These are phyloP conservation scores for Staurois parvus DNA, from an alignment of 2,797 vertebrate species.

Conservation along the genomic window DNA sequence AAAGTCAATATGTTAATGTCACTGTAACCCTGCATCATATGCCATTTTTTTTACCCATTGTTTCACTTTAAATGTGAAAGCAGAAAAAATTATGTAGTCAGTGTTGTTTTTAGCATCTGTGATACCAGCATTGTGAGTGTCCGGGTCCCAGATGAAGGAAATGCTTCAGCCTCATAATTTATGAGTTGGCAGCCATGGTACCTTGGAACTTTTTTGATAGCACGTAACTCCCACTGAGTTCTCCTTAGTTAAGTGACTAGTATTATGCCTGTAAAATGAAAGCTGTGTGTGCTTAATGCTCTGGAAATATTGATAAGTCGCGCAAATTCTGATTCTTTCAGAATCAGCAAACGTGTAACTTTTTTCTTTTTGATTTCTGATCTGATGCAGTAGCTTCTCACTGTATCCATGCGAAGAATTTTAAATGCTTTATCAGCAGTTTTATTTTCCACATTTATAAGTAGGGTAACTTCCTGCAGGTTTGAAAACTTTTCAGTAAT, in stretches of 20 bases:
- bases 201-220: not conserved
- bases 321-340: not conserved
- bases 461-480: constrained; percentile 11
- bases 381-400: not conserved
- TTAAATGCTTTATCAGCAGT: constrained; percentile 1
- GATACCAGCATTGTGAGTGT: not conserved
- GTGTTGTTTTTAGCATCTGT: not conserved
- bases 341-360: not conserved
- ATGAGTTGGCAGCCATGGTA: not conserved
- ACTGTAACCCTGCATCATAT: no score
- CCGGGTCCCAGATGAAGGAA: not conserved
- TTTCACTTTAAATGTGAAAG: not conserved
- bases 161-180: not conserved
- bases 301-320: constrained; percentile 26
- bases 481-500: constrained; percentile 3
- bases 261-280: not conserved
- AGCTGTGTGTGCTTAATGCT: not conserved
- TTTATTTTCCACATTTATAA: not conserved
- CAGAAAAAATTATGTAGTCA: not conserved
- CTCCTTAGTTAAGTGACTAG: not conserved
- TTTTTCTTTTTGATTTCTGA: not conserved
- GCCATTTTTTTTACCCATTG: not conserved
- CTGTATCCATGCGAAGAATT: not conserved
- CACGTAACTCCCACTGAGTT: not conserved
- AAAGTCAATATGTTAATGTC: no score